phyloP scores from a whole-genome alignment of 2,113 vertebrate species.

The Leuciscus idus region DNA sequence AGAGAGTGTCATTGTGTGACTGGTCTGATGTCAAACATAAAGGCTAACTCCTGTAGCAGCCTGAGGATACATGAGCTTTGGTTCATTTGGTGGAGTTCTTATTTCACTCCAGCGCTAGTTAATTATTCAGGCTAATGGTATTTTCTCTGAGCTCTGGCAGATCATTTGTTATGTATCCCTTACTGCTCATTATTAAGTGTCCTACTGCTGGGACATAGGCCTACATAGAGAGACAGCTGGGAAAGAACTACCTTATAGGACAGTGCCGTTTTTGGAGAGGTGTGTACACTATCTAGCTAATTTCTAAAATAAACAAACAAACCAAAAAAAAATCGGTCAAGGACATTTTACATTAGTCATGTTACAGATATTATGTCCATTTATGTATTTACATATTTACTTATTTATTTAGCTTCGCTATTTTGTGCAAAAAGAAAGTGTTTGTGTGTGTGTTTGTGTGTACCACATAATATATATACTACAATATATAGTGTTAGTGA shows the following conservation, averaged over 20 bases:
- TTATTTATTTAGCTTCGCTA: too few relatives aligned
- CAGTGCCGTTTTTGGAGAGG: neutral
- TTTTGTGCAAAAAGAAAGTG: too few relatives aligned
- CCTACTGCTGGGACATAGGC: conserved; percentile 1
- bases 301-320: too few relatives aligned
- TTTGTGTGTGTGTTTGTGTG: too few relatives aligned
- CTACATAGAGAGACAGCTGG: neutral
- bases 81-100: conserved; percentile 29
- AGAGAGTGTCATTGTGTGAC: conserved; percentile 50
- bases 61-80: conserved; percentile 36
- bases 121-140: conserved; percentile 39
- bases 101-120: conserved; percentile 28
- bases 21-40: conserved; percentile 23
- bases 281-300: neutral
- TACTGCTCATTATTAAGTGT: conserved; percentile 43
- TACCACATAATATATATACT: too few relatives aligned
- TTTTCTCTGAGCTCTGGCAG: conserved; percentile 35
- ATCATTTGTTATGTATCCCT: conserved; percentile 39
- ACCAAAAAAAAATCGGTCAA: too few relatives aligned
- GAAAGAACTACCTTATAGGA: neutral
- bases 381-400: too few relatives aligned
- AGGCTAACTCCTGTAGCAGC: conserved; percentile 11
- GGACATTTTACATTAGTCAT: too few relatives aligned
- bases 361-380: too few relatives aligned
- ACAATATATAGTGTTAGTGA: too few relatives aligned